Evolutionary conservation across 2,888 invertebrate genomes (phyloP), one percentile per base, ranked within the genome.

Genomic region (Amblyjoppa fuscipennis): DNA sequence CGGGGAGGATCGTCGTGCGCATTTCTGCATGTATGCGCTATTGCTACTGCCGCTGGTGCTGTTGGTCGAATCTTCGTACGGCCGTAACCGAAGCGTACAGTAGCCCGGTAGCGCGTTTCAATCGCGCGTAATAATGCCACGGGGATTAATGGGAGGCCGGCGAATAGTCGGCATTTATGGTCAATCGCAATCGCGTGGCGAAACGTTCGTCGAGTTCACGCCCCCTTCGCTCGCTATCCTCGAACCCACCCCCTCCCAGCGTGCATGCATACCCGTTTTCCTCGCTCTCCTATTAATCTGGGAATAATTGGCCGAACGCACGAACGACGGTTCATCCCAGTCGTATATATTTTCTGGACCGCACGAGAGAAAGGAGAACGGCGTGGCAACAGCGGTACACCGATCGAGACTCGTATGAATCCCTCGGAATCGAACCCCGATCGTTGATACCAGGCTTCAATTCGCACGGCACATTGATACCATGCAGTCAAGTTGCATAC

Each of bases 121-220:
- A 88, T 88, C 86, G 87, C 84, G 84, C 85, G 85, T 85, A 87
- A 86, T 87, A 86, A 88, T 88, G 85, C 86, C 82, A 79, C 61
- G 61, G 83, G 85, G 87, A 88, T 88, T 88, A 88, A 88, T 88
- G 86, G 87, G 85, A 75, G 84, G 83, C 78, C 71, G 73, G 85
- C 79, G 81, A 85, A 87, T 81, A 86, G 87, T 87, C 83, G 85
- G 86, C 87, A 79, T 88, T 88, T 88, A 88, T 87, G 87, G 88
- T 87, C 88, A 85, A 87, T 88, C 84, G 85, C 83, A 84, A 87
- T 87, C 85, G 84, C 83, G 85, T 71, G 80, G 76, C 61, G 66
- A 51, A 59, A 69, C 56, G 49, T 75, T 79, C 83, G 70, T 77
- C 71, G 70, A 66, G 66, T 73, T 75, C 71, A 41, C 84, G 41